Base-by-base conservation (phyloP, 2,888 invertebrate genomes). In the Pherbina coryleti region DNA sequence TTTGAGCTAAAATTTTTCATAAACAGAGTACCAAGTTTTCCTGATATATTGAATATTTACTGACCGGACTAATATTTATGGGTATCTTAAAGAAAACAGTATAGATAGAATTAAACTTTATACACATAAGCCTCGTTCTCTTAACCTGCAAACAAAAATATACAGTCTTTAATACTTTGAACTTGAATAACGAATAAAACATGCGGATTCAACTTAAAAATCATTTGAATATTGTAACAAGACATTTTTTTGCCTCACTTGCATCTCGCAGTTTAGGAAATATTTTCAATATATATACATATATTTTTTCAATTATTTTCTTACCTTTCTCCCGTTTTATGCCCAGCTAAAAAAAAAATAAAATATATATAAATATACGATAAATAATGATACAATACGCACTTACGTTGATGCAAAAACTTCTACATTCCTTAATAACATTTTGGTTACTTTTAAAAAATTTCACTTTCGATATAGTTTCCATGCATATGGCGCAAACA, bases 321-420 rank as follows among this genome's bases (percentile, higher is more conserved):
- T 67, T 67, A 67, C 67, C 44, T 67, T 67, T 60, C 28, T 60
- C 67, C 44, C 22, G 22, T n/a, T 67, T 67, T 37, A 67, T 37
- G 19, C 5, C 19, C n/a, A 67, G 7, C 44, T 34, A 17, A 19
- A 34, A 37, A n/a, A 57, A 8, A 19, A 67, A n/a, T 0, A 66
- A n/a, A 31, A 31, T 34, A 66, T 37, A 22, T 0, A 67, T 67
- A 22, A 31, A 3, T 37, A 22, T 0, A 67, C 44, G 11, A 31
- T 1, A 19, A 37, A n/a, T 7, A 66, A 34, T 66, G 1, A n/a
- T 5, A n/a, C 17, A 37, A 37, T 5, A 37, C 8, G 19, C 14
- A 37, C 67, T 67, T 67, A 67, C 67, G n/a, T 37, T 67, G n/a
- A 22, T 37, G 9, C 37, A 37, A 19, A 67, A 67, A 11, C 22